A percentile compares a stretch with the other conserved stretches of the same genome.
Conservation (phyloP, 2,113 vertebrate species). For the Coturnix japonica region DNA sequence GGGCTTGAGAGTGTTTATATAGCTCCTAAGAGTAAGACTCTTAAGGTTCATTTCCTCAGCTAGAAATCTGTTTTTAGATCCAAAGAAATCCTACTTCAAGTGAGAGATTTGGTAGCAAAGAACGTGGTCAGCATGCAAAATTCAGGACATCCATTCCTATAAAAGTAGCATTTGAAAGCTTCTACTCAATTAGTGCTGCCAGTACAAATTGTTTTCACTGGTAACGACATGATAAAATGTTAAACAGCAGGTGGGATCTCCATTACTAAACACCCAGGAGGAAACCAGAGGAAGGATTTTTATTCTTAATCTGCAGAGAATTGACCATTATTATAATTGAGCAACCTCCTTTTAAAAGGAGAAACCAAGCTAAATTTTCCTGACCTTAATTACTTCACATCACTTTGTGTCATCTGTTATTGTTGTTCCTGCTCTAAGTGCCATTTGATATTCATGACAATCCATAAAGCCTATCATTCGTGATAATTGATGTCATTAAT, state of each 20-base stretch:
- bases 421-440: conserved; percentile 7
- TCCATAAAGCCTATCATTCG: conserved; percentile 38
- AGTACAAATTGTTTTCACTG: conserved; percentile 35
- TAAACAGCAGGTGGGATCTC: conserved; percentile 51
- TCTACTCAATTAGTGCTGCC: conserved; percentile 24
- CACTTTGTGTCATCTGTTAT: conserved; percentile 31
- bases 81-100: background rate
- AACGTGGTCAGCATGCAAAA: background rate
- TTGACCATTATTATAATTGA: conserved; percentile 53
- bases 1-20: conserved; percentile 35
- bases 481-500: conserved; percentile 55
- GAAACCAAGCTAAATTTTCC: background rate
- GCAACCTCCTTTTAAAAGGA: conserved; percentile 11
- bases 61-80: background rate
- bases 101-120: background rate
- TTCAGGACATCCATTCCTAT: background rate
- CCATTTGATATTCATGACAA: conserved; percentile 44
- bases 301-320: conserved; percentile 29
- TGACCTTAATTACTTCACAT: conserved; percentile 52
- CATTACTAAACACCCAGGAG: conserved; percentile 60
- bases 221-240: conserved; percentile 23
- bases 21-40: conserved; percentile 11
- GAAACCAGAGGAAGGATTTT: conserved; percentile 22
- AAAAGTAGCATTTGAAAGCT: conserved; percentile 40
- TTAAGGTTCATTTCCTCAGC: background rate